phyloP scores from a whole-genome alignment of 2,888 invertebrate genomes.

The Drosophila anomalipes region DNA sequence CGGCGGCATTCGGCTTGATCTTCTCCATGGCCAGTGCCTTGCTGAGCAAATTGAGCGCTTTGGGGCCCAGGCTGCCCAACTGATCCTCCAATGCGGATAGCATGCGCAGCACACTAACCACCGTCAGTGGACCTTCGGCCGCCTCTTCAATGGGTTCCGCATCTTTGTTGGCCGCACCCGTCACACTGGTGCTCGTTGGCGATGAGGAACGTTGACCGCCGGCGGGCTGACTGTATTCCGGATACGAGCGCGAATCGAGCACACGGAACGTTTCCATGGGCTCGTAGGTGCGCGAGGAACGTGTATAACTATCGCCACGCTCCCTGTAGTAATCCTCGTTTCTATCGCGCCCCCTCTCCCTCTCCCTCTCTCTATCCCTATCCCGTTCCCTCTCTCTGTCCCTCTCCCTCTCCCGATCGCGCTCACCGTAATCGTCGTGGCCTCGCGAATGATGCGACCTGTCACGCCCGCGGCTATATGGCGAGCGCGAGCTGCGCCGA shows the following conservation, averaged over 20 bases:
- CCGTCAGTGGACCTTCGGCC: conserved; percentile 86
- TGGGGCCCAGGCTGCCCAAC: conserved; percentile 93
- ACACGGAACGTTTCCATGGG: conserved; percentile 74
- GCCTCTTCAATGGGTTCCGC: conserved; percentile 38
- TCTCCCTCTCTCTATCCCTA: not conserved
- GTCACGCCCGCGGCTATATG: conserved; percentile 47
- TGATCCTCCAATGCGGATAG: conserved; percentile 93
- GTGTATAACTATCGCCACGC: conserved; percentile 36
- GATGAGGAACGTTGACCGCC: conserved; percentile 38
- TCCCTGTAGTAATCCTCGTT: conserved; percentile 32
- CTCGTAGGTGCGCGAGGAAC: conserved; percentile 55
- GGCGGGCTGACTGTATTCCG: conserved; percentile 79
- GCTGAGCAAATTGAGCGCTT: conserved; percentile 91
- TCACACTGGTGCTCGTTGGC: conserved; percentile 18
- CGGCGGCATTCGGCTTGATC: conserved; percentile 90
- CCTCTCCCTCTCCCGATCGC: conserved; percentile 8
- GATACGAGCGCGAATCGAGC: conserved; percentile 82
- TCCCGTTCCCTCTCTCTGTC: conserved; percentile 18
- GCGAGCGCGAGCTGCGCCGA: conserved; percentile 57
- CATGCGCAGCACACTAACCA: conserved; percentile 90
- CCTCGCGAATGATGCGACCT: conserved; percentile 41
- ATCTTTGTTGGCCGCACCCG: conserved; percentile 43
- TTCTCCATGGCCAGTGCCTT: conserved; percentile 92
- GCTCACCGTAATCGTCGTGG: conserved; percentile 35
- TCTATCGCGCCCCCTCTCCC: conserved; percentile 13